These are phyloP conservation scores for Microtus pennsylvanicus DNA, from an alignment of 2,113 vertebrate genomes.

Conservation along the genomic window DNA sequence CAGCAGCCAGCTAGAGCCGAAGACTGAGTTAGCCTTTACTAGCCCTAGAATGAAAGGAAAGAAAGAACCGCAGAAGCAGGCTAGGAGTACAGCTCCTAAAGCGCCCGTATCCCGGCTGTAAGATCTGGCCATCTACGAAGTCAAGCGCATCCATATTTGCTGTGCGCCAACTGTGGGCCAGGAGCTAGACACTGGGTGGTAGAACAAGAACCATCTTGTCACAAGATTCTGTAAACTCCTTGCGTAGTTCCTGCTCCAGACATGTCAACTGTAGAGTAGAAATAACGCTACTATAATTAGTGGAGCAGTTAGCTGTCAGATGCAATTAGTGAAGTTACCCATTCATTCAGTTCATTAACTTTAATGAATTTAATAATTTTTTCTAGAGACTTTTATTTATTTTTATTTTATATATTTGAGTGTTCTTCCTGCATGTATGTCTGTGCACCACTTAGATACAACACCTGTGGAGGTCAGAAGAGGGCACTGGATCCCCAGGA, in stretches of 20 bases:
- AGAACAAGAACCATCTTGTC: not conserved
- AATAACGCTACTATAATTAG: not conserved
- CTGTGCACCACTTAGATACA: not conserved
- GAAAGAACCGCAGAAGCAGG: not conserved
- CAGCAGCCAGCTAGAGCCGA: not conserved
- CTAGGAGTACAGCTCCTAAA: not conserved
- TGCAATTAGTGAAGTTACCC: not conserved
- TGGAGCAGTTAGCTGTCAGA: not conserved
- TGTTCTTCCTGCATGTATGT: not conserved
- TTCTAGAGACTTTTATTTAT: not conserved
- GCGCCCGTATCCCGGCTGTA: not conserved
- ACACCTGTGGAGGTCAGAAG: not conserved
- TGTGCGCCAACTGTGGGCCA: not conserved
- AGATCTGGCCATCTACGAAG: not conserved
- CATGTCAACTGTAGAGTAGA: constrained; percentile 12
- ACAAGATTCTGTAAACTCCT: constrained; percentile 18
- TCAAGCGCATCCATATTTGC: not conserved
- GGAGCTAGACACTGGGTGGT: not conserved
- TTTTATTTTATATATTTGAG: not conserved
- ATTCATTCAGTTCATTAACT: not conserved
- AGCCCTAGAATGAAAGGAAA: not conserved
- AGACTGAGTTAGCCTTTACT: not conserved
- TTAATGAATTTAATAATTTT: not conserved
- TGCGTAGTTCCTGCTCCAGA: not conserved
- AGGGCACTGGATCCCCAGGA: not conserved